These are phyloP conservation scores for Dilophus febrilis DNA, from an alignment of 2,888 invertebrate genomes.

Conservation along the genomic window DNA sequence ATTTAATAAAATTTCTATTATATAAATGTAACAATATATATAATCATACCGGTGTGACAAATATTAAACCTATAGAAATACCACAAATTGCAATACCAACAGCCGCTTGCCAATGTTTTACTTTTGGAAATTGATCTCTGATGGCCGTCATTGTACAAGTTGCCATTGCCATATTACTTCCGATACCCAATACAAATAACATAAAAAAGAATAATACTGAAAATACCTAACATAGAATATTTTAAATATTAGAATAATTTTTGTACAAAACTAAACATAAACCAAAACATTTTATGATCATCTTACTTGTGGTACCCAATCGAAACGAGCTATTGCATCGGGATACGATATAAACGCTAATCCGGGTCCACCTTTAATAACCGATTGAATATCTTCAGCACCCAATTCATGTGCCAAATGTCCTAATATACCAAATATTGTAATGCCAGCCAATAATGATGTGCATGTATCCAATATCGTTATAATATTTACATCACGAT, in stretches of 20 bases:
- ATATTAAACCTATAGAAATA: slow-evolving; percentile 40
- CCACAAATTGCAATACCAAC: slow-evolving; percentile 31
- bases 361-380: slow-evolving; percentile 58
- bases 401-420: slow-evolving; percentile 50
- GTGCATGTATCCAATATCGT: slow-evolving; percentile 67
- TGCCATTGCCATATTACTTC: slow-evolving; percentile 33
- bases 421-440: slow-evolving; percentile 67
- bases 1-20: neutral
- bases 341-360: slow-evolving; percentile 73
- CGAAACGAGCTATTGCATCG: slow-evolving; percentile 61
- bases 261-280: neutral
- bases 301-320: slow-evolving; percentile 49
- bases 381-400: slow-evolving; percentile 37
- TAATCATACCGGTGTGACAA: slow-evolving; percentile 43
- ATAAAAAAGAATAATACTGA: slow-evolving; percentile 38
- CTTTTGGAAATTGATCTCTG: slow-evolving; percentile 30
- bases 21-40: slow-evolving; percentile 3
- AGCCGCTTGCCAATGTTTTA: slow-evolving; percentile 36
- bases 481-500: slow-evolving; percentile 61
- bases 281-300: no score
- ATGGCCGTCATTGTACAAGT: slow-evolving; percentile 33
- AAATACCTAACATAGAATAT: slow-evolving; percentile 21
- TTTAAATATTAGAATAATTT: neutral
- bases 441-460: slow-evolving; percentile 59
- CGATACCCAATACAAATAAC: slow-evolving; percentile 37